These are phyloP conservation scores for Buceros bicornis DNA, from an alignment of 2,797 vertebrate genomes.

Conservation along the genomic window DNA sequence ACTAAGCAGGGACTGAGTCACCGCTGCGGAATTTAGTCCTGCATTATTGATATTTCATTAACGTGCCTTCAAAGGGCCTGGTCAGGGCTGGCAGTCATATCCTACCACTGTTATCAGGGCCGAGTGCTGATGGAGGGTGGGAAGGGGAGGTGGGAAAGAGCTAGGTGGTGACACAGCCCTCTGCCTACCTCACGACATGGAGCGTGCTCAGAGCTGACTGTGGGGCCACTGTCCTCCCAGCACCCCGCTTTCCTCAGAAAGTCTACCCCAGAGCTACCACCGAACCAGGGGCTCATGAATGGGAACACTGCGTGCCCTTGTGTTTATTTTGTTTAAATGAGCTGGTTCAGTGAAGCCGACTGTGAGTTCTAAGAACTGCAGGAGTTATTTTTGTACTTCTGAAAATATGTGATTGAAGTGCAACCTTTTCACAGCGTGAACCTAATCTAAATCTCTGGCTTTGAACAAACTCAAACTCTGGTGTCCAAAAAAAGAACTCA, in stretches of 20 bases:
- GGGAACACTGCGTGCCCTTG: neutral
- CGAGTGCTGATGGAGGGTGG: neutral
- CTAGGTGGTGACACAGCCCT: neutral
- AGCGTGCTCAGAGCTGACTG: neutral
- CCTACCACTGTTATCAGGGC: neutral
- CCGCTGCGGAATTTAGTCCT: neutral
- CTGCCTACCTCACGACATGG: neutral
- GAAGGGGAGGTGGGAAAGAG: neutral
- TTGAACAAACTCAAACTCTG: neutral
- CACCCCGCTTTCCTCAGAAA: neutral
- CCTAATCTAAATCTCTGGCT: neutral
- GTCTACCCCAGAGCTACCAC: neutral
- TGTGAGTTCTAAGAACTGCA: neutral
- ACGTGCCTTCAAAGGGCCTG: neutral
- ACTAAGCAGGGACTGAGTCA: neutral
- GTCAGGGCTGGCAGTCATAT: neutral
- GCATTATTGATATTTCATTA: neutral
- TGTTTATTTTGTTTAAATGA: neutral
- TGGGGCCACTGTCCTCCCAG: neutral
- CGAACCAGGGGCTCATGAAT: neutral
- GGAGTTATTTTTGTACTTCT: slow-evolving; percentile 4
- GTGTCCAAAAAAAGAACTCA: neutral
- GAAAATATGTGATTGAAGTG: neutral
- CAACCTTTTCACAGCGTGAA: neutral
- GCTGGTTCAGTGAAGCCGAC: neutral